phyloP scores from a whole-genome alignment of 2,888 invertebrate genomes.

The Orchesella flavescens region DNA sequence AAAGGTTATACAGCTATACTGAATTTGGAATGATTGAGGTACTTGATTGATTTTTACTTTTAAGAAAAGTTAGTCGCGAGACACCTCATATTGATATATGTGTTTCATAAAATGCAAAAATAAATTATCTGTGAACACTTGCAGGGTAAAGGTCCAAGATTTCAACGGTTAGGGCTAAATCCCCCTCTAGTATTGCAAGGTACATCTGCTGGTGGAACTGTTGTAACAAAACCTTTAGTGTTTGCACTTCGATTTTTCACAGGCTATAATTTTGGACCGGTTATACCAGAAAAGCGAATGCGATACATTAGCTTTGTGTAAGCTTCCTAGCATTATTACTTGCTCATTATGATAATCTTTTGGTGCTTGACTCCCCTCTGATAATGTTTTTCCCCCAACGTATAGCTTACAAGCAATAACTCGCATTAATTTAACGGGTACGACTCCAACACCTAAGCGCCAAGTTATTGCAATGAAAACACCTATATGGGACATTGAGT shows the following conservation, averaged over 20 bases:
- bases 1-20: no score
- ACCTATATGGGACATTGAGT: background rate
- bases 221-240: background rate
- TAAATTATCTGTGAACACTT: background rate
- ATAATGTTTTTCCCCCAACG: no score
- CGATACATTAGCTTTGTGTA: background rate
- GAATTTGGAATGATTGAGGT: background rate
- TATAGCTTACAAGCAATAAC: no score
- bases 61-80: no score
- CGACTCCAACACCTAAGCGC: no score
- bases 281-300: background rate
- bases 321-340: no score
- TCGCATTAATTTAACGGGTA: no score
- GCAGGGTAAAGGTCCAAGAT: background rate
- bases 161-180: background rate
- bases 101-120: background rate
- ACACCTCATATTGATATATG: no score
- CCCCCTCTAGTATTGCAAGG: background rate
- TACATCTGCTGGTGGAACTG: background rate
- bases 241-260: background rate
- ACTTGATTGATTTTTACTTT: background rate
- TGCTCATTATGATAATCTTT: no score
- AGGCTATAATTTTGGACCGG: background rate
- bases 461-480: background rate
- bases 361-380: no score